A percentile compares a stretch with the other conserved stretches of the same genome.
phyloP scores from a whole-genome alignment of 1,140 invertebrate species.

The Penaeus indicus region DNA sequence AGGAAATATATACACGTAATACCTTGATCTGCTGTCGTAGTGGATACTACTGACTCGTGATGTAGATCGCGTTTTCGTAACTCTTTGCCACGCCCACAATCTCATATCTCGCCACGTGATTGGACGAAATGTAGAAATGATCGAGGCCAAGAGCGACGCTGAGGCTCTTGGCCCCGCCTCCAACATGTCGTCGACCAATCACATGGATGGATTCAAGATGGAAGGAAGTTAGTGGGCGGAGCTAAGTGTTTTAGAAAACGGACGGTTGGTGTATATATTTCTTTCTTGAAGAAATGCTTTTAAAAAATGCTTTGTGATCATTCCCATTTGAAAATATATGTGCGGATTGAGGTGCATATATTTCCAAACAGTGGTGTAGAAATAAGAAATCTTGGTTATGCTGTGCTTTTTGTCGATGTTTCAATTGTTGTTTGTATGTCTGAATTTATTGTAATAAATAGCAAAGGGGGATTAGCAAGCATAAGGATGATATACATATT shows the following conservation, averaged over 20 bases:
- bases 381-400: background rate
- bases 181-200: background rate
- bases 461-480: no score
- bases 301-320: background rate
- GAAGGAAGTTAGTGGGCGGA: background rate
- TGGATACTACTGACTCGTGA: background rate
- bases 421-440: no score
- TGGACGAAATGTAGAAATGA: background rate
- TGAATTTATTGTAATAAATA: no score
- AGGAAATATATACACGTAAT: background rate
- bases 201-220: background rate
- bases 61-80: background rate
- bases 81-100: background rate
- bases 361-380: background rate
- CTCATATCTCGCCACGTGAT: background rate
- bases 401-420: no score
- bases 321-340: background rate
- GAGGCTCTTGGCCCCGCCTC: slow-evolving; percentile 38
- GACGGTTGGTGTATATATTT: background rate
- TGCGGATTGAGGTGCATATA: background rate
- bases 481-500: background rate
- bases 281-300: background rate
- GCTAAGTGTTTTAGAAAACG: background rate
- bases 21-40: background rate
- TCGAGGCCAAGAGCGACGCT: slow-evolving; percentile 37